Evolutionary conservation across 2,888 invertebrate genomes (phyloP), one percentile per base, ranked within the genome.

Genomic region (Xestoiulus laeticollis): DNA sequence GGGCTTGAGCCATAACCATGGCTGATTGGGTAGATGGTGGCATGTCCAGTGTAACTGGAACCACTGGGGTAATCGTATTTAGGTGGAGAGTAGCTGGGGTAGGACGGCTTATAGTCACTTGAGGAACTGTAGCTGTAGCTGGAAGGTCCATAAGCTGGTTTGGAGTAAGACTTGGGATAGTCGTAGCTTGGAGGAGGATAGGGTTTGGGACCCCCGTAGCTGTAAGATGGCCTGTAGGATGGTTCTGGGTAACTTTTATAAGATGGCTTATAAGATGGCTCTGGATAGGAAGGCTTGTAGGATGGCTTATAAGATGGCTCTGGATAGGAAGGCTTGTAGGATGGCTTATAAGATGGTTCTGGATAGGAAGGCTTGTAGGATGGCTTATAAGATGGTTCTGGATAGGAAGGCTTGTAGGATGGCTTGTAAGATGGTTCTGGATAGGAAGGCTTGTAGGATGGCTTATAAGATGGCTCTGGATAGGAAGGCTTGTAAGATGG

Each of bases 141-240:
- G 68, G 68, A 59, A n/a, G 59, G 59, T n/a, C 59, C n/a, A 22
- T 59, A 59, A 59, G 59, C 22, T n/a, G 59, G 68, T 26, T 68
- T 68, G 26, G 68, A 22, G 12, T 68, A 68, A 26, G 68, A 68
- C 68, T 68, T 68, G 12, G 68, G 68, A 26, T 68, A 10, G 68
- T 68, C 68, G 68, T 68, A 48, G 48, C 48, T 48, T 14, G 48
- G 48, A 16, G 48, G 48, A 48, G 48, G 48, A 19, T 48, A 68
- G 68, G n/a, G 22, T 26, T 68, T 68, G 22, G 59, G 59, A 59
- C 59, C 59, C 22, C 59, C 59, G 8, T 59, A 59, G 59, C 59
- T 59, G 59, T n/a, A 68, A 68, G 68, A 68, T 68, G 68, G 68
- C 10, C 22, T n/a, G 59, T 59, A 59, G 59, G 59, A 59, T 8